Evolutionary conservation across 2,888 invertebrate species (phyloP).

Genomic region (Dryobota labecula): DNA sequence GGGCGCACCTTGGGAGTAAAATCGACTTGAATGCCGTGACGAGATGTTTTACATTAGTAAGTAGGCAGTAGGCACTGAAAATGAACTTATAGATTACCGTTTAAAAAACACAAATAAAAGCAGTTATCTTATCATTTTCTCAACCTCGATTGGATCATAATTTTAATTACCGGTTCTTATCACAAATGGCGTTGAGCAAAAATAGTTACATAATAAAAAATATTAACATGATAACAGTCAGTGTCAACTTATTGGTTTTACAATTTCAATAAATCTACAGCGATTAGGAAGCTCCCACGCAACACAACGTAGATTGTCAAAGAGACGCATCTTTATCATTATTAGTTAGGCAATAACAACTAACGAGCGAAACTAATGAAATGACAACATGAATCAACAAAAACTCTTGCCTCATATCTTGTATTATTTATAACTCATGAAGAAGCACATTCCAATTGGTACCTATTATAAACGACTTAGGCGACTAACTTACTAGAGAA

Average conservation of each 20-base stretch:
- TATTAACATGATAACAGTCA: not conserved
- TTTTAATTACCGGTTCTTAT: not conserved
- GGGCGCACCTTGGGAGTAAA: too few relatives aligned
- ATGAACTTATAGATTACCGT: not conserved
- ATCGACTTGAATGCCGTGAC: too few relatives aligned
- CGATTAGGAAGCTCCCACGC: constrained; percentile 1
- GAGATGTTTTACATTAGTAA: too few relatives aligned
- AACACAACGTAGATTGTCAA: not conserved
- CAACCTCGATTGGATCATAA: not conserved
- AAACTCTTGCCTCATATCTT: constrained; percentile 8
- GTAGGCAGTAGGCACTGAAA: not conserved
- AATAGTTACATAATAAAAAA: not conserved
- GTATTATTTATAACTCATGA: not conserved
- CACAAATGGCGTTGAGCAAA: not conserved
- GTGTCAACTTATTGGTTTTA: not conserved
- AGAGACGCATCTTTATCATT: not conserved
- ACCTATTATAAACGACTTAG: too few relatives aligned
- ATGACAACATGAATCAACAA: constrained; percentile 20
- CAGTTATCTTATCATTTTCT: not conserved
- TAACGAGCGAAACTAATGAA: constrained; percentile 11
- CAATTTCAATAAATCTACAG: not conserved
- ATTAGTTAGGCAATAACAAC: constrained; percentile 8
- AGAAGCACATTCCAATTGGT: constrained; percentile 1
- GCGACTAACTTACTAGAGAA: too few relatives aligned
- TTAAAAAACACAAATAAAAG: not conserved